Conservation (phyloP, 2,797 vertebrate genomes). For the Apodemus agrarius region DNA sequence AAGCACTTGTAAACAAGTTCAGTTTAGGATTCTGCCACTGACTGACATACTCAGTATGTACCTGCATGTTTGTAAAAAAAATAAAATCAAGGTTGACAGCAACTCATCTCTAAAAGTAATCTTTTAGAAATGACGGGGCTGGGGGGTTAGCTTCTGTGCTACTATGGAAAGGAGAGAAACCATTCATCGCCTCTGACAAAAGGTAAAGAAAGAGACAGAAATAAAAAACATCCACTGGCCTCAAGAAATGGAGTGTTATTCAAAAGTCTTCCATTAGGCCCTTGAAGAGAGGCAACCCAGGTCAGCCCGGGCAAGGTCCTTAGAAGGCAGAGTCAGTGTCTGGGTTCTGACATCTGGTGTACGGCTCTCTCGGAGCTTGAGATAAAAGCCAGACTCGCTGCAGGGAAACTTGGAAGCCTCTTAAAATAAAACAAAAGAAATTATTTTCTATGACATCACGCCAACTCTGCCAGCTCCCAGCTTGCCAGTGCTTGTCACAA, state of each 20-base stretch:
- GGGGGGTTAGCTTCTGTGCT: constrained; percentile 16
- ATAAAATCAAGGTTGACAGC: neutral
- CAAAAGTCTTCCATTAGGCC: constrained; percentile 54
- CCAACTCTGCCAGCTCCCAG: constrained; percentile 58
- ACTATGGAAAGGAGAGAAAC: neutral
- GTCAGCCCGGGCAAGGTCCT: constrained; percentile 58
- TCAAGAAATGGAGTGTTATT: constrained; percentile 35
- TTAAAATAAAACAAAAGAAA: constrained; percentile 77
- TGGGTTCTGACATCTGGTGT: constrained; percentile 65
- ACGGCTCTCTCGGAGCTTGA: constrained; percentile 35
- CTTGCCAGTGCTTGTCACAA: constrained; percentile 67
- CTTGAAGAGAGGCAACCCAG: constrained; percentile 40
- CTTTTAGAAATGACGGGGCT: neutral
- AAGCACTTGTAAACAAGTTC: constrained; percentile 11
- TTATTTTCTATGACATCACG: constrained; percentile 75
- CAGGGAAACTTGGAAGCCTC: constrained; percentile 66
- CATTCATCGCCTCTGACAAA: constrained; percentile 25
- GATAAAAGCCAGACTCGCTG: constrained; percentile 71
- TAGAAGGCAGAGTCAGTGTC: constrained; percentile 63
- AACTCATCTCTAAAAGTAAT: constrained; percentile 13
- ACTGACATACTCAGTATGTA: neutral
- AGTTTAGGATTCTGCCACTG: neutral
- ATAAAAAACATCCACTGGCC: neutral
- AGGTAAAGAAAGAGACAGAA: neutral
- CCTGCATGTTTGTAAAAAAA: neutral